Percentiles rank a stretch among this genome's conserved stretches.
Conservation (phyloP, 2,888 invertebrate species). For the Apantesis nais region DNA sequence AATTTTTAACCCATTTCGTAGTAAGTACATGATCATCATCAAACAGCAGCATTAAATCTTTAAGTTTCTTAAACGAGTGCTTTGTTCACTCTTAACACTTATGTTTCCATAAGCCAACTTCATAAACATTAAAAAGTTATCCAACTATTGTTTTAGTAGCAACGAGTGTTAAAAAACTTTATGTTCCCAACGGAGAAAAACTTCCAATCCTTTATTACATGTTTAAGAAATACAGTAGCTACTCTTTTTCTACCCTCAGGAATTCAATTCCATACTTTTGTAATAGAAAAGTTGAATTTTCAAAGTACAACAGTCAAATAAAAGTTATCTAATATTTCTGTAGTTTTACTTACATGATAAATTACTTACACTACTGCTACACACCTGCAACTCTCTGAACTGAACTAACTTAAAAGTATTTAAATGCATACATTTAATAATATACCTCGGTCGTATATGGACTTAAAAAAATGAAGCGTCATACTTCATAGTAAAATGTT, state of each 20-base stretch:
- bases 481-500: not conserved
- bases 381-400: not conserved
- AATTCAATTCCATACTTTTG: slow-evolving; percentile 25
- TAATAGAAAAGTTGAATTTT: slow-evolving; percentile 33
- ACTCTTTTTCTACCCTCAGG: slow-evolving; percentile 33
- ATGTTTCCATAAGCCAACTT: slow-evolving; percentile 13
- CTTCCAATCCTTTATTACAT: slow-evolving; percentile 44
- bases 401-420: not conserved
- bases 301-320: not conserved
- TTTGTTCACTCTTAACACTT: slow-evolving; percentile 1
- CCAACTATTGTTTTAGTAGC: slow-evolving; percentile 47
- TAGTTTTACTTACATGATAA: not conserved
- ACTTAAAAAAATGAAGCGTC: not conserved
- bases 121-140: slow-evolving; percentile 26
- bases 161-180: slow-evolving; percentile 38
- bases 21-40: not conserved
- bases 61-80: not conserved
- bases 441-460: not conserved
- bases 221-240: slow-evolving; percentile 34
- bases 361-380: not conserved
- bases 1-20: too few relatives aligned
- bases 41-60: not conserved
- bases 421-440: not conserved
- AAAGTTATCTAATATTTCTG: not conserved
- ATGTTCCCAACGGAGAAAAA: slow-evolving; percentile 34